Conservation (phyloP, 2,888 invertebrate genomes). For the Diabrotica balteata region DNA sequence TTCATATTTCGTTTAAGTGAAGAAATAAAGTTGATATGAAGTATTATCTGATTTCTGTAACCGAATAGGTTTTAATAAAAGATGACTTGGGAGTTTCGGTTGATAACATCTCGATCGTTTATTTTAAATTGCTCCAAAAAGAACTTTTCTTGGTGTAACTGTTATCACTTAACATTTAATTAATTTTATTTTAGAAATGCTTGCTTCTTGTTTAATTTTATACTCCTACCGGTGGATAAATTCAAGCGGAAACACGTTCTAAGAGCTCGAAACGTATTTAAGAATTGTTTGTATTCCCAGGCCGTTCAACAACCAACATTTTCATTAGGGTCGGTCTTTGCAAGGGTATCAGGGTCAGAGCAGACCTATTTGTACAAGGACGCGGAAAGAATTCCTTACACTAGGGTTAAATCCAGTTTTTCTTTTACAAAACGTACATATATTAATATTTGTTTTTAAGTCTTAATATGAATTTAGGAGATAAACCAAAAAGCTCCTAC, state of each 20-base stretch:
- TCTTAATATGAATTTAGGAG: too few relatives aligned
- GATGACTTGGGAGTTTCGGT: too few relatives aligned
- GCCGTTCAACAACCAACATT: conserved; percentile 8
- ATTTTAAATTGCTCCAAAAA: too few relatives aligned
- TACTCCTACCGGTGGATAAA: conserved; percentile 1
- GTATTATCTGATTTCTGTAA: too few relatives aligned
- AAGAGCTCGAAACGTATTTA: conserved; percentile 11
- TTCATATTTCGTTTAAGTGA: too few relatives aligned
- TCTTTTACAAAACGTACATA: too few relatives aligned
- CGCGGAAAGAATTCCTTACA: conserved; percentile 5
- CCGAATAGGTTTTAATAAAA: too few relatives aligned
- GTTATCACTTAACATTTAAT: neutral
- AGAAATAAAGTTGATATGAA: too few relatives aligned
- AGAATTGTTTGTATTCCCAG: conserved; percentile 14
- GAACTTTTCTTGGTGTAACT: neutral
- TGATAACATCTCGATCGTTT: too few relatives aligned
- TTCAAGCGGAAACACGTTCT: conserved; percentile 10
- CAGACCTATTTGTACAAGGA: conserved; percentile 10
- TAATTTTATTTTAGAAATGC: conserved; percentile 1
- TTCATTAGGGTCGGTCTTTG: conserved; percentile 10
- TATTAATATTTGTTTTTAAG: too few relatives aligned
- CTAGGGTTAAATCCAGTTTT: too few relatives aligned
- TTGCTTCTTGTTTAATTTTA: conserved; percentile 2
- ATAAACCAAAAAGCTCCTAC: too few relatives aligned
- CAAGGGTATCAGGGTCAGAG: conserved; percentile 1